These are phyloP conservation scores for Mohoua ochrocephala DNA, from an alignment of 2,113 vertebrate species.

Conservation along the genomic window DNA sequence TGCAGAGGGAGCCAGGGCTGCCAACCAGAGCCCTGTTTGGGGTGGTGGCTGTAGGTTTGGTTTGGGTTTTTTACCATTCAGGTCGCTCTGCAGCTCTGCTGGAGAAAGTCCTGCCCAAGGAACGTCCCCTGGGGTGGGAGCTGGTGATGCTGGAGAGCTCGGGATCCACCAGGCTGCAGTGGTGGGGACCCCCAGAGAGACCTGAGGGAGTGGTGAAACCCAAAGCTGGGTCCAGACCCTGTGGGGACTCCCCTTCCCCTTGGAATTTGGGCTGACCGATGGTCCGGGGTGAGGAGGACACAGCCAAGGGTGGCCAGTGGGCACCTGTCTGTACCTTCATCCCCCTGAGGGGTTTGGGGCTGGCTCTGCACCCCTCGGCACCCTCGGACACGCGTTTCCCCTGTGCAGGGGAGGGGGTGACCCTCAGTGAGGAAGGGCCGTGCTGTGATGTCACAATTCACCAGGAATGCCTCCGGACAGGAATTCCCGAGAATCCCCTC, in stretches of 20 bases:
- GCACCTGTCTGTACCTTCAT: neutral
- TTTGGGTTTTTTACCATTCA: neutral
- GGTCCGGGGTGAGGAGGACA: neutral
- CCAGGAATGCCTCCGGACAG: neutral
- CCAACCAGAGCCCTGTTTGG: neutral
- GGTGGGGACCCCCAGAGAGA: neutral
- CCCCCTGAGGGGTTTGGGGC: neutral
- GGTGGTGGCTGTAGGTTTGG: neutral
- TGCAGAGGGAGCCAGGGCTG: neutral
- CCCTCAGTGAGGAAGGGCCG: neutral
- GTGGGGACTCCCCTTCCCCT: neutral
- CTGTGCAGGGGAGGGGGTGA: rapidly evolving
- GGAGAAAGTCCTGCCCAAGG: neutral
- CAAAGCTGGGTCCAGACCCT: rapidly evolving
- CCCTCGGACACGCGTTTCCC: neutral
- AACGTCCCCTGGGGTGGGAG: rapidly evolving
- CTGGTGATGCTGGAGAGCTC: neutral
- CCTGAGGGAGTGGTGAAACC: neutral
- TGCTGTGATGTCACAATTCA: rapidly evolving
- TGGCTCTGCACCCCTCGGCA: neutral
- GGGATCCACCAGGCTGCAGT: rapidly evolving
- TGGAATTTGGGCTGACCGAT: neutral
- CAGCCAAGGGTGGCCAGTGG: neutral
- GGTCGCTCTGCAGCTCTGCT: neutral
- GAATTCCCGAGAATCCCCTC: neutral